phyloP scores from a whole-genome alignment of 1,140 invertebrate genomes.

The Mercenaria mercenaria region DNA sequence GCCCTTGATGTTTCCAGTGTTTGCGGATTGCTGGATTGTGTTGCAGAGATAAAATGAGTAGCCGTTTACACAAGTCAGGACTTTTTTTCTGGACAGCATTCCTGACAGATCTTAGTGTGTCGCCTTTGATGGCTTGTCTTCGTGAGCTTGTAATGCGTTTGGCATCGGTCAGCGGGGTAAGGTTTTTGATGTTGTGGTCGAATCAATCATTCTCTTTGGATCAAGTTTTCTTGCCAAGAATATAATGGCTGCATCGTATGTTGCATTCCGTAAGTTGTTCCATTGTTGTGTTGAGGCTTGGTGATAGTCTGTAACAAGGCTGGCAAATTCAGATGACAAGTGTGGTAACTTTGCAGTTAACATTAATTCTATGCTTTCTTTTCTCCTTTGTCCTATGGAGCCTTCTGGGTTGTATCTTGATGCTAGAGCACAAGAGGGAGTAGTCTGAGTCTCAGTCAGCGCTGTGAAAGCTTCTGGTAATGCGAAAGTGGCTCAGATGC shows the following conservation, averaged over 20 bases:
- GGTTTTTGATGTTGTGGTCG: neutral
- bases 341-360: neutral
- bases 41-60: neutral
- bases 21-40: no score
- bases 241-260: neutral
- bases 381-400: neutral
- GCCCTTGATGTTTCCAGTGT: no score
- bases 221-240: neutral
- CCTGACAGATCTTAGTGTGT: neutral
- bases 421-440: constrained; percentile 50
- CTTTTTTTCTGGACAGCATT: neutral
- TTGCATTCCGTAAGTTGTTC: neutral
- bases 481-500: constrained; percentile 24
- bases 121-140: neutral
- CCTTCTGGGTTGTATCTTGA: constrained; percentile 56
- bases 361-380: neutral
- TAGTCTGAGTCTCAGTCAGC: constrained; percentile 69
- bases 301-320: neutral
- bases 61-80: neutral
- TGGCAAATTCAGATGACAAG: no score
- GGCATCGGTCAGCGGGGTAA: neutral
- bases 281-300: neutral
- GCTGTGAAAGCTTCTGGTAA: constrained; percentile 59
- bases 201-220: no score
- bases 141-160: no score